Evolutionary conservation across 2,113 vertebrate species (phyloP).

Genomic region (Neodon shergylaensis): DNA sequence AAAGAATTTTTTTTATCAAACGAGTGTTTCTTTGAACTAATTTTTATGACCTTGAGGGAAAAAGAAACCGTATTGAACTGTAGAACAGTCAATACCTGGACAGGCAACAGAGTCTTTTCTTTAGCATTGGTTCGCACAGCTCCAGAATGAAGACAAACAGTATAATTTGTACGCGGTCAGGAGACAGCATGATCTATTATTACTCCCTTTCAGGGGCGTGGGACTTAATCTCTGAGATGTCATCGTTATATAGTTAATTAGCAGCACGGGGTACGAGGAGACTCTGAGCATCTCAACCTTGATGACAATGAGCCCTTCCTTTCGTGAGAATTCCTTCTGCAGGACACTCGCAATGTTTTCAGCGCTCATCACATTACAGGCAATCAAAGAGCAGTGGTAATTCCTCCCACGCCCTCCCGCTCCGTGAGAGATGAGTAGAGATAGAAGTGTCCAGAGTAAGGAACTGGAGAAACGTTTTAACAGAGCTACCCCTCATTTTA

Average conservation of each 20-base stretch:
- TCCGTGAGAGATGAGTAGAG: background rate
- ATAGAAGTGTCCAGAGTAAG: slow-evolving; percentile 29
- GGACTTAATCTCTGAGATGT: background rate
- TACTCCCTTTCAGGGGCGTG: background rate
- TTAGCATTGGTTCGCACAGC: slow-evolving; percentile 30
- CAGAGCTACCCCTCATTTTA: slow-evolving; percentile 56
- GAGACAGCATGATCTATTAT: background rate
- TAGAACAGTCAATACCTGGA: background rate
- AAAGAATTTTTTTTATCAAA: slow-evolving; percentile 41
- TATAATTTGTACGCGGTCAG: background rate
- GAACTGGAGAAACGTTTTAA: slow-evolving; percentile 50
- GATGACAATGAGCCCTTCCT: slow-evolving; percentile 46
- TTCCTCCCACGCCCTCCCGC: background rate
- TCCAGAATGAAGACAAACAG: slow-evolving; percentile 32
- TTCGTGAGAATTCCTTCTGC: slow-evolving; percentile 26
- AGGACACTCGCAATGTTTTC: slow-evolving; percentile 34
- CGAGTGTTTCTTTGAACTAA: slow-evolving; percentile 41
- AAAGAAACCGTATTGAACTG: slow-evolving; percentile 43
- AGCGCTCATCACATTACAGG: slow-evolving; percentile 27
- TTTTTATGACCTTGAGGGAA: slow-evolving; percentile 26
- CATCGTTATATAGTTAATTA: slow-evolving; percentile 52
- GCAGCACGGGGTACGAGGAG: background rate
- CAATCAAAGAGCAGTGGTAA: slow-evolving; percentile 54
- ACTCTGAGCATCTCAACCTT: background rate
- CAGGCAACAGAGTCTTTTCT: slow-evolving; percentile 19